phyloP scores from a whole-genome alignment of 1,140 invertebrate species.

The Cyrtorhinus lividipennis region DNA sequence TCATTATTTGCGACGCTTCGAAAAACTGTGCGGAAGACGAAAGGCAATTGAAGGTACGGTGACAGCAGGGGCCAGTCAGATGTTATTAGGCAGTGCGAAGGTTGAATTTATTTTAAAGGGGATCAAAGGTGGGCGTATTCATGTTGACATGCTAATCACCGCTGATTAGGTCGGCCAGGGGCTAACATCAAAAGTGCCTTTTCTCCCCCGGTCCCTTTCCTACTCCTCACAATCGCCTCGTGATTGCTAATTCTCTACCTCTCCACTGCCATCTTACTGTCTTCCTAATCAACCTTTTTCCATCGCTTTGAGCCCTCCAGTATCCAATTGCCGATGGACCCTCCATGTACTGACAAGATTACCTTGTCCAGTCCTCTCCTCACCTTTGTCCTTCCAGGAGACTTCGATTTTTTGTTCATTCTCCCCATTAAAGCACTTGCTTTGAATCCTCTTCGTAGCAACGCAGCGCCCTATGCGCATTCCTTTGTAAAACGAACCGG shows the following conservation, averaged over 20 bases:
- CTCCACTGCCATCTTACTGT: constrained; percentile 14
- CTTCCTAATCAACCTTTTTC: constrained; percentile 14
- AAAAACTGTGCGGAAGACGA: no score
- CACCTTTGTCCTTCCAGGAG: neutral
- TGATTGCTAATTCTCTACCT: constrained; percentile 14
- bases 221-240: constrained; percentile 11
- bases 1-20: no score
- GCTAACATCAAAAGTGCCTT: constrained; percentile 13
- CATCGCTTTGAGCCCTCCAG: constrained; percentile 11
- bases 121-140: constrained; percentile 14
- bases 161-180: constrained; percentile 11
- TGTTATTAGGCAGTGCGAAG: constrained; percentile 13
- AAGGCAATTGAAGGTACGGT: constrained; percentile 1
- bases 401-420: neutral
- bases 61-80: neutral
- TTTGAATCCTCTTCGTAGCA: no score
- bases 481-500: no score
- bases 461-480: no score
- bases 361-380: neutral
- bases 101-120: constrained; percentile 17
- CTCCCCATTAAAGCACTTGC: no score
- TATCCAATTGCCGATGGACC: constrained; percentile 15
- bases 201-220: neutral
- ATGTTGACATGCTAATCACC: constrained; percentile 16
- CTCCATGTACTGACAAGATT: constrained; percentile 10